Percentiles rank a stretch among this genome's conserved stretches.
phyloP scores from a whole-genome alignment of 2,113 vertebrate genomes.

The Rhodinocichla rosea region DNA sequence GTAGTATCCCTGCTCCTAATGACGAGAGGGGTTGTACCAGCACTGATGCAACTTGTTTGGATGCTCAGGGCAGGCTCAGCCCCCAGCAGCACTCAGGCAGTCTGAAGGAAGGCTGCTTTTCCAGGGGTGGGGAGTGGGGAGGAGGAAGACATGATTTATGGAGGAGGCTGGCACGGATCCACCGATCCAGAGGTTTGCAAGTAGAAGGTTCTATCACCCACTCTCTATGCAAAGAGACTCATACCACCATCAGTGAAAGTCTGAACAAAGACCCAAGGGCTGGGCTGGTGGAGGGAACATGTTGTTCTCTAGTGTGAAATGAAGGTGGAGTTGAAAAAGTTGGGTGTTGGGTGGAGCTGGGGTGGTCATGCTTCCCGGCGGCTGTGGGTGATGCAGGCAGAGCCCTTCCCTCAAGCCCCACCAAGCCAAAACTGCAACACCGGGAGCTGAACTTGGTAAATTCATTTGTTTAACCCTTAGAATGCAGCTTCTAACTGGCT shows the following conservation, averaged over 20 bases:
- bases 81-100: background rate
- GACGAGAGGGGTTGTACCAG: background rate
- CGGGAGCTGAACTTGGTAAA: background rate
- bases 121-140: background rate
- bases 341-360: background rate
- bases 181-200: background rate
- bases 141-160: background rate
- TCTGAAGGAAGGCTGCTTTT: slow-evolving; percentile 6
- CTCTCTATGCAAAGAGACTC: slow-evolving; percentile 35
- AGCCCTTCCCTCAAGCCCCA: background rate
- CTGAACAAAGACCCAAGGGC: slow-evolving; percentile 29
- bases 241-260: background rate
- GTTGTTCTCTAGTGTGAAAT: background rate
- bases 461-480: background rate
- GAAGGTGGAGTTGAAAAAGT: background rate
- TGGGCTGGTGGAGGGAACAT: slow-evolving; percentile 8
- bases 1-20: background rate
- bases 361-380: background rate
- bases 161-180: background rate
- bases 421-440: background rate
- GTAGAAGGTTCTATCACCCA: slow-evolving; percentile 17
- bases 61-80: background rate
- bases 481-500: background rate
- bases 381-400: background rate
- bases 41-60: background rate